phyloP scores from a whole-genome alignment of 2,888 invertebrate genomes.

The Acronicta aceris region DNA sequence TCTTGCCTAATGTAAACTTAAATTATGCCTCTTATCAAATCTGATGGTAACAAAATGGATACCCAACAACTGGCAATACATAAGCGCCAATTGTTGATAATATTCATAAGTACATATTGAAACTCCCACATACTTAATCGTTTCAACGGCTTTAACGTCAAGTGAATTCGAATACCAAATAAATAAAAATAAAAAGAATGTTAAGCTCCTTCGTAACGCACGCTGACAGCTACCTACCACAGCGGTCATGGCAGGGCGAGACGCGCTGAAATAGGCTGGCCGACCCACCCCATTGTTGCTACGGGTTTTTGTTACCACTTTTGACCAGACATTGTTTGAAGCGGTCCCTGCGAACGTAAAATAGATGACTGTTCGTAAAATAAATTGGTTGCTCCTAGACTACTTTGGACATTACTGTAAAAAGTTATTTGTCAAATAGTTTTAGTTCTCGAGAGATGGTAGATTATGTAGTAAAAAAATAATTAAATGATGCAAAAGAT shows the following conservation, averaged over 20 bases:
- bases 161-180: background rate
- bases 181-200: no score
- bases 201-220: conserved; percentile 16
- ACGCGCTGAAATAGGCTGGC: conserved; percentile 71
- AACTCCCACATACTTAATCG: background rate
- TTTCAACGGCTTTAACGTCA: background rate
- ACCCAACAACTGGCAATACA: no score
- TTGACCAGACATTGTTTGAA: conserved; percentile 61
- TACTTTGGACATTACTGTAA: background rate
- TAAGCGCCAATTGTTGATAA: no score
- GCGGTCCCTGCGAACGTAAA: conserved; percentile 18
- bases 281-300: conserved; percentile 67
- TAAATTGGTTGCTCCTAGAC: background rate
- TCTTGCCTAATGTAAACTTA: no score
- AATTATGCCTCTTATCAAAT: no score
- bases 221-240: conserved; percentile 40
- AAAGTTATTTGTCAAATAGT: no score
- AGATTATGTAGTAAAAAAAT: no score
- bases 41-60: background rate
- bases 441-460: no score
- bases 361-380: conserved; percentile 22
- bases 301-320: conserved; percentile 70
- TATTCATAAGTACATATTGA: no score
- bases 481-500: no score
- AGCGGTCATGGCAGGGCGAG: conserved; percentile 14